Base-by-base conservation (phyloP, 2,113 vertebrate genomes). In the Chionis minor region DNA sequence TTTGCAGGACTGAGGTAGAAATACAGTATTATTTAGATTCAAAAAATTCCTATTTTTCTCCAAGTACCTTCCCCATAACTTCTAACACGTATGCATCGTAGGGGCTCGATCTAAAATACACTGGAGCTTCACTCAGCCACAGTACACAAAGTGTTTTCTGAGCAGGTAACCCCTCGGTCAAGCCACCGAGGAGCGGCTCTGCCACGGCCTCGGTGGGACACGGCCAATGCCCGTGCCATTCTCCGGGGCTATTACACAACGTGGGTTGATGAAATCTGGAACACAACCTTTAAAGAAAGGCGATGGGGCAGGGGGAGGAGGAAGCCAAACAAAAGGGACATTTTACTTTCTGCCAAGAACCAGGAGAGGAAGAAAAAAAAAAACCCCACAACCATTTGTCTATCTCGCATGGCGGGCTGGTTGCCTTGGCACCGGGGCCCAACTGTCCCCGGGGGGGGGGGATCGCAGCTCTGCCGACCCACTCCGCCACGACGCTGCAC, bases 271-370 rank as follows among this genome's bases (percentile, higher is more conserved):
- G 81, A 95, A 97, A 97, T 95, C 94, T 94, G 95, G 96, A 96
- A 89, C 94, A 80, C 71, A 96, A 95, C 95, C 78, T 94, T 96
- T 92, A 81, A 95, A 95, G 81, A 92, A 95, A 91, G 63, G 94
- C 87, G 1, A 88, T 70, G 93, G 94, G 94, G 78, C 81, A 95
- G 95, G 71, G 92, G 95, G 96, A 92, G 95, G 96, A 96, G 94
- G 78, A 88, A 95, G 66, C 66, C 87, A 91, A 97, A 97, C 96
- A 97, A 97, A 97, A 96, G 93, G 91, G 92, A 92, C 96, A 94
- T 96, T 97, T 97, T 96, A 88, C 89, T 97, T 95, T 91, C 95
- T 97, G 97, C 97, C 96, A 97, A 97, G 96, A 97, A 74, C 26
- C 91, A 95, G 89, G 92, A 96, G 90, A 59, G 82, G 56, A 90